A percentile compares a stretch with the other conserved stretches of the same genome.
phyloP scores from a whole-genome alignment of 2,888 invertebrate genomes.

The Idaea straminata region DNA sequence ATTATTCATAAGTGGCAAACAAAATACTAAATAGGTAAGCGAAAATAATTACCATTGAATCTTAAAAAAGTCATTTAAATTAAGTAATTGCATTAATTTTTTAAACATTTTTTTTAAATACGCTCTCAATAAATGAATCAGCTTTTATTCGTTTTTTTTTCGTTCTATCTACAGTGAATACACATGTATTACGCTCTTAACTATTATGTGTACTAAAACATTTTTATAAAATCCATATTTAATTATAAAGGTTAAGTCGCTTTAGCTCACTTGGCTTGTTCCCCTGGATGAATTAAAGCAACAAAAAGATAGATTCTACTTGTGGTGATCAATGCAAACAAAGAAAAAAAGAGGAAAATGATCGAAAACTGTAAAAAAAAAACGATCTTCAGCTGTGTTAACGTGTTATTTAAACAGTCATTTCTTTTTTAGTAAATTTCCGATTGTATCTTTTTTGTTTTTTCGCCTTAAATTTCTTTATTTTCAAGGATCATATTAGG shows the following conservation, averaged over 20 bases:
- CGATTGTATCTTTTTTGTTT: no score
- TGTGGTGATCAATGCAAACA: no score
- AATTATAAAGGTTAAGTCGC: slow-evolving; percentile 30
- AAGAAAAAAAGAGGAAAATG: no score
- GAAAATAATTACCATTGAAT: not conserved
- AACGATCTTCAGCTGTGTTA: no score
- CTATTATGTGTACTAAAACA: slow-evolving; percentile 61
- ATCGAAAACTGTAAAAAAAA: no score
- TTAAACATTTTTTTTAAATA: slow-evolving; percentile 20
- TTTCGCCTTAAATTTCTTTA: no score
- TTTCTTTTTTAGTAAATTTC: no score
- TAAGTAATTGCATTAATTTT: slow-evolving; percentile 31
- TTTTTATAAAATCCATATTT: slow-evolving; percentile 62
- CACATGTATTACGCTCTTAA: slow-evolving; percentile 61
- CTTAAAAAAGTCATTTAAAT: not conserved
- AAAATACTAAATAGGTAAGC: not conserved
- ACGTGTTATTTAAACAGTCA: no score
- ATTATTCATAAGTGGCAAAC: slow-evolving; percentile 3
- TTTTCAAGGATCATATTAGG: no score
- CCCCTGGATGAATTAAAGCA: not conserved
- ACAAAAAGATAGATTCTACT: not conserved
- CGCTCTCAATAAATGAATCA: slow-evolving; percentile 26
- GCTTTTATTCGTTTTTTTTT: slow-evolving; percentile 55
- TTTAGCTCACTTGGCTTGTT: not conserved
- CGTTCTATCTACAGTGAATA: slow-evolving; percentile 68